phyloP scores from a whole-genome alignment of 2,888 invertebrate species.

The Quadroppia sp. region DNA sequence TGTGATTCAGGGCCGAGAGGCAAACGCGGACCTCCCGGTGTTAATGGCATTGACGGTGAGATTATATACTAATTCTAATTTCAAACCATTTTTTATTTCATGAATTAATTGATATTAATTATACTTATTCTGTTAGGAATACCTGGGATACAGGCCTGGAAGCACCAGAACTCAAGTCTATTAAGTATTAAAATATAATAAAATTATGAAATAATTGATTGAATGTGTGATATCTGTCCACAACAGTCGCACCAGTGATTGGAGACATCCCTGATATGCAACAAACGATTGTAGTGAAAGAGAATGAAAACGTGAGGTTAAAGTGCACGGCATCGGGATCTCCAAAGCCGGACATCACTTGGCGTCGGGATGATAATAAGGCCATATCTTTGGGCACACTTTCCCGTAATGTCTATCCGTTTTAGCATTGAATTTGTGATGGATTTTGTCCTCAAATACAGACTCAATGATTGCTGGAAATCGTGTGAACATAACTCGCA shows the following conservation, averaged over 20 bases:
- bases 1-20: constrained; percentile 25
- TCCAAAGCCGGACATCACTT: constrained; percentile 72
- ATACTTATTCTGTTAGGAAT: constrained; percentile 56
- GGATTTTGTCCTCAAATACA: constrained; percentile 42
- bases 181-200: constrained; percentile 49
- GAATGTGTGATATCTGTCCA: not conserved
- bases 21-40: constrained; percentile 40
- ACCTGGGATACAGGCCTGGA: constrained; percentile 75
- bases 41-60: constrained; percentile 35
- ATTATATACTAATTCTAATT: not conserved
- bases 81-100: constrained; percentile 12
- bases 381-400: constrained; percentile 63
- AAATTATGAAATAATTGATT: not conserved
- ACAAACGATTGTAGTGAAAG: constrained; percentile 35
- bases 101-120: not conserved
- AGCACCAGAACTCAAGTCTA: constrained; percentile 48
- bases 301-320: constrained; percentile 67
- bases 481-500: constrained; percentile 68
- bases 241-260: constrained; percentile 37
- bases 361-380: constrained; percentile 65
- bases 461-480: constrained; percentile 45
- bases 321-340: constrained; percentile 73
- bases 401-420: constrained; percentile 59
- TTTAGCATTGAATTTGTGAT: constrained; percentile 42
- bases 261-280: constrained; percentile 30